Conservation (phyloP, 2,113 vertebrate genomes). For the Herpetotheres cachinnans region DNA sequence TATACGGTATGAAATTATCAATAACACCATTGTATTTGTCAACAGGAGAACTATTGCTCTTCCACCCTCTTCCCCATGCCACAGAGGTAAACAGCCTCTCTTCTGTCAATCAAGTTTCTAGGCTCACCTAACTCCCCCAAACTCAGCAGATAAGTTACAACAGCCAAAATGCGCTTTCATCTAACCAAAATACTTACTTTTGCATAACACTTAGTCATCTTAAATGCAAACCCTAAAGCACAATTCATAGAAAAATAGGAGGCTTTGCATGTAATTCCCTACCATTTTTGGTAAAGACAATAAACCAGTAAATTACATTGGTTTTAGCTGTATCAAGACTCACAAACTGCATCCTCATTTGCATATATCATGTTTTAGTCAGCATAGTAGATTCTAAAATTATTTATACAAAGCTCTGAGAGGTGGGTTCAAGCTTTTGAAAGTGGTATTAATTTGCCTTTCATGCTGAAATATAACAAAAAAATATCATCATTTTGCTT, state of each 20-base stretch:
- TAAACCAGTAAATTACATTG: background rate
- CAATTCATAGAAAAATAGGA: background rate
- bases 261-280: background rate
- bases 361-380: background rate
- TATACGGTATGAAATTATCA: background rate
- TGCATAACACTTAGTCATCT: background rate
- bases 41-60: background rate
- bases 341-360: background rate
- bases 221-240: background rate
- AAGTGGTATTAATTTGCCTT: background rate
- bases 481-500: fast-evolving
- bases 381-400: background rate
- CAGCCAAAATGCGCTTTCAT: background rate
- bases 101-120: background rate
- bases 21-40: background rate
- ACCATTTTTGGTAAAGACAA: background rate
- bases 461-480: background rate
- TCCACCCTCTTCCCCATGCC: background rate
- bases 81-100: background rate
- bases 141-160: background rate
- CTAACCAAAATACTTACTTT: background rate
- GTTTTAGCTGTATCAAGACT: background rate
- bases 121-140: background rate
- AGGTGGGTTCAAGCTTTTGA: background rate
- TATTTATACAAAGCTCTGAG: background rate